Base-by-base conservation (phyloP, 2,113 vertebrate genomes). In the Ceyx margarethae region DNA sequence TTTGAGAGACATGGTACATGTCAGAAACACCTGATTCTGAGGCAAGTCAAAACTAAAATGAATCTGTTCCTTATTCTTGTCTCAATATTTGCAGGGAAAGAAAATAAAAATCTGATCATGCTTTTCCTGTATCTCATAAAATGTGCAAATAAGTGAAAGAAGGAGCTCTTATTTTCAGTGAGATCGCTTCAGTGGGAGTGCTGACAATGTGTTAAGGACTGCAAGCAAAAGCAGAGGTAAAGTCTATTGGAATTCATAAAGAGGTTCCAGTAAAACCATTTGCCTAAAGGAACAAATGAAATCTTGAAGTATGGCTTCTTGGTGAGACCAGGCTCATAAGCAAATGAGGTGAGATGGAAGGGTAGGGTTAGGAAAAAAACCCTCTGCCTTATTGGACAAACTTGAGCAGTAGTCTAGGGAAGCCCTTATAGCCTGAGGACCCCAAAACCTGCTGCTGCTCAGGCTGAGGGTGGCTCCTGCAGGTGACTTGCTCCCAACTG, bases 131-230 rank as follows among this genome's bases (percentile, higher is more conserved):
- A 0, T 92, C 67, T 85, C 58, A 21, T 88, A 87, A 96, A 92
- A 87, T 1, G 78, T 85, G 91, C n/a, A 94, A 90, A 80, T 87
- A 95, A 60, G 18, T 91, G 94, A 84, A 95, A 92, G 87, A 87
- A 73, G 37, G 25, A 85, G 60, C 81, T 62, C 51, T 77, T 77
- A 42, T 29, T 96, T 93, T 65, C 62, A 78, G 19, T 5, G 9
- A 4, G 4, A 62, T 51, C 46, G 85, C 56, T 90, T 91, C 72
- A 64, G 45, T 66, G 87, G 81, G 76, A 88, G 56, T 14, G 50
- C 40, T 92, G 90, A 85, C 68, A 91, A 81, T 0, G 60, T 61
- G 85, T 45, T 79, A 81, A 87, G 56, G 72, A 29, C 64, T 60
- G n/a, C 77, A 87, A 77, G 48, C 8, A 46, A 89, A 73, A 87